phyloP scores from a whole-genome alignment of 2,113 vertebrate species.

The Ahaetulla prasina region DNA sequence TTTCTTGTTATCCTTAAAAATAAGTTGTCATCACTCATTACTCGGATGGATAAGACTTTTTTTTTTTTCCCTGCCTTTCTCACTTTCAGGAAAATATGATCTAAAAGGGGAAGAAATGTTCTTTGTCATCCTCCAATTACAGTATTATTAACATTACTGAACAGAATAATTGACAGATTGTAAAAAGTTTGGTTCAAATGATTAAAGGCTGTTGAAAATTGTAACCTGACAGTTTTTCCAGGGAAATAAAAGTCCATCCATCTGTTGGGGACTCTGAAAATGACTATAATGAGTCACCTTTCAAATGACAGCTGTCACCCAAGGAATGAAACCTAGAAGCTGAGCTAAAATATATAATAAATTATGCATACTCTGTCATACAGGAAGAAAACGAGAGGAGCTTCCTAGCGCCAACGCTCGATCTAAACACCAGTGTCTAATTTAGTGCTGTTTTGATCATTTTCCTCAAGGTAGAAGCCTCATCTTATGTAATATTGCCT shows the following conservation, averaged over 20 bases:
- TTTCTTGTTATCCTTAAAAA: conserved; percentile 23
- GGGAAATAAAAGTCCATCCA: conserved; percentile 63
- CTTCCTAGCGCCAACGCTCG: not conserved
- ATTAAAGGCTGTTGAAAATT: conserved; percentile 66
- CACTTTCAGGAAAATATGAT: conserved; percentile 25
- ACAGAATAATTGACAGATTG: conserved; percentile 66
- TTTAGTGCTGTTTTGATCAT: conserved; percentile 48
- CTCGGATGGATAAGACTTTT: conserved; percentile 3
- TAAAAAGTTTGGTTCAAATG: conserved; percentile 65
- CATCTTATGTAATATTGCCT: conserved; percentile 33
- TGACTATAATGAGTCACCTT: conserved; percentile 63
- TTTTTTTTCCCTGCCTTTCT: conserved; percentile 25
- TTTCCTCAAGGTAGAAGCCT: conserved; percentile 31
- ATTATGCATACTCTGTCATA: conserved; percentile 3
- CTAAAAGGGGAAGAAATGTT: conserved; percentile 24
- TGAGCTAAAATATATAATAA: conserved; percentile 32
- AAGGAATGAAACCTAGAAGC: conserved; percentile 51
- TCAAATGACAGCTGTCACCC: conserved; percentile 65
- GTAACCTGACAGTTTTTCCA: conserved; percentile 62
- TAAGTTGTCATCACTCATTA: not conserved
- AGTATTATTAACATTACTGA: conserved; percentile 61
- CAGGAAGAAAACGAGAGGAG: not conserved
- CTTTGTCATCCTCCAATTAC: conserved; percentile 51
- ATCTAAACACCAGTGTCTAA: conserved; percentile 8
- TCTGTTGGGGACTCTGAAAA: conserved; percentile 59